Evolutionary conservation across 2,797 vertebrate genomes (phyloP).

Genomic region (Parauchenoglanis ngamensis): DNA sequence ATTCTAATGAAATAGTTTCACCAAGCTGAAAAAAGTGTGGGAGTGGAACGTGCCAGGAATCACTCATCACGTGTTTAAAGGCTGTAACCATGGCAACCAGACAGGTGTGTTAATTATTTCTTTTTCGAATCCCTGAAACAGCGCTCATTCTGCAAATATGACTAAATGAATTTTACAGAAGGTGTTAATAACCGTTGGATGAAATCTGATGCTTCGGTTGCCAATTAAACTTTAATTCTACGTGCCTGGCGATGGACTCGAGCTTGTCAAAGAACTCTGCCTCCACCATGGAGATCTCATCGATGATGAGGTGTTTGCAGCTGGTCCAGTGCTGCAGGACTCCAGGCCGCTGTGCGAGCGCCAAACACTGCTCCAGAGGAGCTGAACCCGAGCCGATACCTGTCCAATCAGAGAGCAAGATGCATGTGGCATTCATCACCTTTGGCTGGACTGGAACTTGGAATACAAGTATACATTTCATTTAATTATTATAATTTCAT

Average conservation of each 20-base stretch:
- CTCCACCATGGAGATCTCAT: constrained; percentile 98
- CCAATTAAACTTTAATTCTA: background rate
- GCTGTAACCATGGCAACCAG: background rate
- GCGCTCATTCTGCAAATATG: too few relatives aligned
- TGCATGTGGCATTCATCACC: background rate
- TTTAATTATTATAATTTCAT: background rate
- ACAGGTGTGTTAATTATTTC: background rate
- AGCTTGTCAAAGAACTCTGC: constrained; percentile 93
- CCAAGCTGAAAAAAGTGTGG: too few relatives aligned
- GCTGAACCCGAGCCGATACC: constrained; percentile 91
- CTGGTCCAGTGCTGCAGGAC: constrained; percentile 89
- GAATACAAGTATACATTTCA: background rate
- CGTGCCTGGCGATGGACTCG: constrained; percentile 89
- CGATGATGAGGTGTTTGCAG: constrained; percentile 90
- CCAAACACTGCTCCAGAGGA: constrained; percentile 88
- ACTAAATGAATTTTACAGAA: background rate
- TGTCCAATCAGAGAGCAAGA: constrained; percentile 54
- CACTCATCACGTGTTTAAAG: background rate
- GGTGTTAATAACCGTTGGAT: background rate
- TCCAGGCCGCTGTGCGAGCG: constrained; percentile 85
- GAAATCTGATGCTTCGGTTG: background rate
- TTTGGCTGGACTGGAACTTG: background rate
- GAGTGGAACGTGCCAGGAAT: too few relatives aligned
- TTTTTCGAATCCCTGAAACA: background rate
- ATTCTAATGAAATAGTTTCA: too few relatives aligned